A percentile compares a stretch with the other conserved stretches of the same genome.
phyloP scores from a whole-genome alignment of 2,888 invertebrate species.

The Campoplex capitator region DNA sequence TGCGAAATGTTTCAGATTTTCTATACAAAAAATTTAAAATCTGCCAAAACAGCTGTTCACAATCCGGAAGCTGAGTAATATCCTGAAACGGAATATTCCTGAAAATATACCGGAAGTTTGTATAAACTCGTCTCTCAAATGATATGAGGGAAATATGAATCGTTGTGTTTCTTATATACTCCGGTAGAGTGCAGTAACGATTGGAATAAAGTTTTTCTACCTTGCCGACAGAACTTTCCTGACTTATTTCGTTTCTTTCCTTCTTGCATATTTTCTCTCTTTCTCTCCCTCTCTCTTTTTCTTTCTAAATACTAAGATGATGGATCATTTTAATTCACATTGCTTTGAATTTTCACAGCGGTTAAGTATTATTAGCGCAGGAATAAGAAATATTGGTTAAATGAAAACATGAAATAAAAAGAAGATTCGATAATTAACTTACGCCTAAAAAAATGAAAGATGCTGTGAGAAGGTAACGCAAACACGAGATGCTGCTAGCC shows the following conservation, averaged over 20 bases:
- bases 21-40: no score
- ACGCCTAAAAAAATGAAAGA: conserved; percentile 78
- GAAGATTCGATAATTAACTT: conserved; percentile 67
- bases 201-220: background rate
- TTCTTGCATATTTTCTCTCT: background rate
- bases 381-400: background rate
- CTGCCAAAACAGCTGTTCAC: no score
- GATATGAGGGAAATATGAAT: background rate
- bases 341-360: background rate
- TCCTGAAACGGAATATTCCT: background rate
- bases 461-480: conserved; percentile 76
- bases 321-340: background rate
- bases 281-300: background rate
- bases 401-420: background rate
- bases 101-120: background rate
- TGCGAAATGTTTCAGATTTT: no score
- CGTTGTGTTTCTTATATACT: background rate
- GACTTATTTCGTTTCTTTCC: background rate
- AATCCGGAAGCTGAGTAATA: no score
- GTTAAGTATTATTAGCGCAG: background rate
- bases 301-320: background rate
- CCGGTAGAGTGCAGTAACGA: background rate
- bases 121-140: no score
- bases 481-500: conserved; percentile 75
- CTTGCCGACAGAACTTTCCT: background rate